A percentile compares a stretch with the other conserved stretches of the same genome.
Evolutionary conservation across 2,888 invertebrate genomes (phyloP).

Genomic region (Lithophane leautieri): DNA sequence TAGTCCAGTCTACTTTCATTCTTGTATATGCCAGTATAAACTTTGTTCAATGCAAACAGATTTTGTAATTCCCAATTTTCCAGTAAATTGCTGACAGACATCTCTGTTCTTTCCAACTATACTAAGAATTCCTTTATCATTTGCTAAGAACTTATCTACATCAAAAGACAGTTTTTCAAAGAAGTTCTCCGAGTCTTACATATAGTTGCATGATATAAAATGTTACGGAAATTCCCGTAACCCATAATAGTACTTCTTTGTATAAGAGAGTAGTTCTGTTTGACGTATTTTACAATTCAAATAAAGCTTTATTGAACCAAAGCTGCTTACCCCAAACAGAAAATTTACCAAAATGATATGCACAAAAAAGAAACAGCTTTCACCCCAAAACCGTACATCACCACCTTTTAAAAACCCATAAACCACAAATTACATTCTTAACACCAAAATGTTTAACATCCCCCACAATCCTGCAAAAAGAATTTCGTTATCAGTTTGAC

Average conservation of each 20-base stretch:
- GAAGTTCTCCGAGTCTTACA: neutral
- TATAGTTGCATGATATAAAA: neutral
- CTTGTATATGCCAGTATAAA: no score
- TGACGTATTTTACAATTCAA: neutral
- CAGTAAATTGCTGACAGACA: no score
- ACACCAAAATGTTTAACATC: conserved; percentile 60
- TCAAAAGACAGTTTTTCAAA: neutral
- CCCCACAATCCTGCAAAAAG: conserved; percentile 56
- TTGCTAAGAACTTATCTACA: conserved; percentile 3
- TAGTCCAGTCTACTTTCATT: no score
- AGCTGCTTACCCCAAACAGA: neutral
- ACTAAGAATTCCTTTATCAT: neutral
- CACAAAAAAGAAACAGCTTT: conserved; percentile 1
- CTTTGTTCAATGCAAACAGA: no score
- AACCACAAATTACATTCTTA: conserved; percentile 50
- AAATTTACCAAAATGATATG: neutral
- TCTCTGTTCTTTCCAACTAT: neutral
- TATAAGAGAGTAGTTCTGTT: neutral
- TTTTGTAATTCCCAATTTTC: no score
- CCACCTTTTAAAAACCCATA: conserved; percentile 13
- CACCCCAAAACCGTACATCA: conserved; percentile 34
- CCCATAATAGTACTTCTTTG: neutral
- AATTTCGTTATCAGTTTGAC: conserved; percentile 70
- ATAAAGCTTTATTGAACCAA: neutral
- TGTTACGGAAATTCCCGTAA: neutral